Evolutionary conservation across 2,797 vertebrate species (phyloP).

Genomic region (Nasua narica): DNA sequence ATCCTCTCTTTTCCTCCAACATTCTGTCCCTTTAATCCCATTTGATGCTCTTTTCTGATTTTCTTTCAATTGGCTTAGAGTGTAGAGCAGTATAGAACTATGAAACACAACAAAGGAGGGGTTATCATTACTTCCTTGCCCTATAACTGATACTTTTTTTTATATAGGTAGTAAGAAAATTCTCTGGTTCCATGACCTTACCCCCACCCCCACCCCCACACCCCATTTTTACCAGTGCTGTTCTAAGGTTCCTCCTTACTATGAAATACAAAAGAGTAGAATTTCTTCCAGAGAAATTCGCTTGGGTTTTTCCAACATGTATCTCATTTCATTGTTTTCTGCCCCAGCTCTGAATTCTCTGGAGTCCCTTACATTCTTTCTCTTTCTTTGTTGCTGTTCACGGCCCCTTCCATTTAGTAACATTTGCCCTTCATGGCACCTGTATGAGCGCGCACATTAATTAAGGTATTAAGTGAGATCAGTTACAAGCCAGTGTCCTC

Average conservation of each 20-base stretch:
- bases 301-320: background rate
- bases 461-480: constrained; percentile 46
- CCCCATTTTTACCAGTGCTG: background rate
- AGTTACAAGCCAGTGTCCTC: background rate
- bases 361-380: background rate
- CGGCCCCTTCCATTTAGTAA: background rate
- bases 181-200: background rate
- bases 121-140: background rate
- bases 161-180: background rate
- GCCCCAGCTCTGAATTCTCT: background rate
- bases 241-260: background rate
- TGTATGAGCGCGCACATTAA: background rate
- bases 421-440: background rate
- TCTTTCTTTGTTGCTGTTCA: background rate
- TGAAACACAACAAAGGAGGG: background rate
- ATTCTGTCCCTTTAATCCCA: background rate
- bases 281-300: background rate
- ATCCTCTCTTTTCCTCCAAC: background rate
- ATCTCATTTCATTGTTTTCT: background rate
- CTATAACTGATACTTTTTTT: background rate
- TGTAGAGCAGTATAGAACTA: background rate
- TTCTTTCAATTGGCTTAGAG: background rate
- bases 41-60: constrained; percentile 10
- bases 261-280: background rate
- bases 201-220: background rate